These are phyloP conservation scores for Leucophenga maculata DNA, from an alignment of 2,888 invertebrate genomes.

Conservation along the genomic window DNA sequence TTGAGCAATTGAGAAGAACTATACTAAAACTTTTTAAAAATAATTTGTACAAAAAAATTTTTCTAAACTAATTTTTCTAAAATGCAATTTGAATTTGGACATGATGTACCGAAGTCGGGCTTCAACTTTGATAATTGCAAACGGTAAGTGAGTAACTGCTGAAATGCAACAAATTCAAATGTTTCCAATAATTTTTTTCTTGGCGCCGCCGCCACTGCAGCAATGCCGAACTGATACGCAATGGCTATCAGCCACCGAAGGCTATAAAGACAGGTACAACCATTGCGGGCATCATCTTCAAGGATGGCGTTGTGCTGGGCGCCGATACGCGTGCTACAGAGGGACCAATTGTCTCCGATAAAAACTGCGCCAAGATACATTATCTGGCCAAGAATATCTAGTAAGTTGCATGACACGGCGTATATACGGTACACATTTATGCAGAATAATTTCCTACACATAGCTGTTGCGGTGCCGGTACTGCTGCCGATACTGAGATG, in stretches of 20 bases:
- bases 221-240: slow-evolving; percentile 84
- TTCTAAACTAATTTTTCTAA: too few relatives aligned
- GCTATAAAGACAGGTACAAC: slow-evolving; percentile 98
- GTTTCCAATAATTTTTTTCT: slow-evolving; percentile 51
- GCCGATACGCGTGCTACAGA: slow-evolving; percentile 98
- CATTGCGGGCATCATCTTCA: slow-evolving; percentile 91
- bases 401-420: slow-evolving; percentile 74
- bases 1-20: too few relatives aligned
- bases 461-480: slow-evolving; percentile 97
- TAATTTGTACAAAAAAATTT: too few relatives aligned
- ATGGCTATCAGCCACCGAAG: slow-evolving; percentile 87
- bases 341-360: slow-evolving; percentile 95
- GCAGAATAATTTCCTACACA: slow-evolving; percentile 30
- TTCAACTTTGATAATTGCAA: slow-evolving; percentile 90
- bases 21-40: too few relatives aligned
- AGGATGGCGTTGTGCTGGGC: slow-evolving; percentile 97
- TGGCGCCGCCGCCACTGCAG: slow-evolving; percentile 74
- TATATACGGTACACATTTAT: too few relatives aligned
- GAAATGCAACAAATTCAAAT: slow-evolving; percentile 13
- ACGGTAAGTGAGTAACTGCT: slow-evolving; percentile 76
- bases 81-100: slow-evolving; percentile 81
- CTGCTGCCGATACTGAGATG: slow-evolving; percentile 98
- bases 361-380: slow-evolving; percentile 96
- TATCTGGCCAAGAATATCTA: slow-evolving; percentile 90
- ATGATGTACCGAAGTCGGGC: slow-evolving; percentile 81